Base-by-base conservation (phyloP, 2,888 invertebrate species). In the Luffia ferchaultella region DNA sequence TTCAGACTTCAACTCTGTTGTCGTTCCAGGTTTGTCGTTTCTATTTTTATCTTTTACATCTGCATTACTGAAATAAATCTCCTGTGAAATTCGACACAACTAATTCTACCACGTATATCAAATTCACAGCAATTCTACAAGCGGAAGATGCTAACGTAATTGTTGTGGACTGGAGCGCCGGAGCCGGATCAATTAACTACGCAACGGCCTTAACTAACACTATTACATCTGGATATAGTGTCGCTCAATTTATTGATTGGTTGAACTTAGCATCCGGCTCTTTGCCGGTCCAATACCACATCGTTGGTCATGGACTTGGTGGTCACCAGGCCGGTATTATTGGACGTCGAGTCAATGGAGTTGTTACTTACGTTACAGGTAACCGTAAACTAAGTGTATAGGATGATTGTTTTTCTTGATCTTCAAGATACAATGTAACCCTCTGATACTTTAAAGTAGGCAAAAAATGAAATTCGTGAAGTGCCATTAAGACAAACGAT, bases 111-210 rank as follows among this genome's bases (percentile, higher is more conserved):
- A 43, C 42, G 20, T 2, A 18, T 18, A 44, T 47, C 40, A 48
- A 16, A 46, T 50, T 56, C 59, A 3, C 55, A 76, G 78, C 65
- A 2, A 67, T 71, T 50, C 62, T 77, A 1, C 58, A 62, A 9
- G 68, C 65, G 9, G 73, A 69, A 59, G 72, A 78, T 40, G 59
- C 75, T 1, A 79, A 79, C 54, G 61, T 79, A 1, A 70, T 79
- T 5, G 69, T 69, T 0, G 67, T 78, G 1, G 78, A 79, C 54
- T 78, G 78, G 78, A 70, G 70, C 47, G 54, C 54, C 2, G 76
- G 73, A 1, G 65, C 74, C 1, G 64, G 57, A 47, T 58, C 67
- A 0, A 49, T 65, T 1, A 58, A 56, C 42, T 64, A 69, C 50
- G 59, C 69, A 50, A 20, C 58, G 16, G 65, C 74, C 20, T 65